Base-by-base conservation (phyloP, 2,113 vertebrate genomes). In the Astur gentilis region DNA sequence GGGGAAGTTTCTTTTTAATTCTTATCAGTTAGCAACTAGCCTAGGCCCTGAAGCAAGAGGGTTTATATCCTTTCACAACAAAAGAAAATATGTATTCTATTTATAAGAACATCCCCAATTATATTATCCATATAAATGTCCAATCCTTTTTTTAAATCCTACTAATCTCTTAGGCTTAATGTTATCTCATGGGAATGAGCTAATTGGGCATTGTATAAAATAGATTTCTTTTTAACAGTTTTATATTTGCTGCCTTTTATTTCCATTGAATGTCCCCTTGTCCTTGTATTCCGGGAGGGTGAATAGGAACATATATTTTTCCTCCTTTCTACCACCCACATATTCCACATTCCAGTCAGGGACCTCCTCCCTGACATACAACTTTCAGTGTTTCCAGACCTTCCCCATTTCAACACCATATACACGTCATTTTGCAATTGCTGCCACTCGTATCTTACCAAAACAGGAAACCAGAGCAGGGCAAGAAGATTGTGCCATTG, bases 141-240 rank as follows among this genome's bases (percentile, higher is more conserved):
- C 97, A 97, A 97, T 97, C 93, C 94, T 40, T 89, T 95, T 95
- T 93, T 72, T 52, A 95, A 97, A 96, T 95, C 91, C 96, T 95
- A 47, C 95, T 97, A 89, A 97, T 95, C 97, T 97, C 93, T 95
- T 72, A 97, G 58, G 66, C 78, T 94, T 92, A 95, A 93, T 76
- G 61, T 83, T 95, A 96, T 92, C 78, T 94, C 94, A 82, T 81
- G 93, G 83, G 93, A 95, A 93, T 89, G 80, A 94, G 83, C 65
- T 97, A 97, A 96, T 97, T 97, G 97, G 73, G 69, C 67, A 88
- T 72, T 87, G 45, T 66, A 89, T 69, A 80, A 96, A 95, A 89
- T 42, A 11, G 36, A 77, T 85, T 96, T 88, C 67, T 52, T 81
- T 95, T 83, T 66, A 95, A 90, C 31, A n/a, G 45, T 82, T 89